A percentile compares a stretch with the other conserved stretches of the same genome.
These are phyloP conservation scores for Masnerella sp. DNA, from an alignment of 2,888 invertebrate genomes.

Conservation along the genomic window DNA sequence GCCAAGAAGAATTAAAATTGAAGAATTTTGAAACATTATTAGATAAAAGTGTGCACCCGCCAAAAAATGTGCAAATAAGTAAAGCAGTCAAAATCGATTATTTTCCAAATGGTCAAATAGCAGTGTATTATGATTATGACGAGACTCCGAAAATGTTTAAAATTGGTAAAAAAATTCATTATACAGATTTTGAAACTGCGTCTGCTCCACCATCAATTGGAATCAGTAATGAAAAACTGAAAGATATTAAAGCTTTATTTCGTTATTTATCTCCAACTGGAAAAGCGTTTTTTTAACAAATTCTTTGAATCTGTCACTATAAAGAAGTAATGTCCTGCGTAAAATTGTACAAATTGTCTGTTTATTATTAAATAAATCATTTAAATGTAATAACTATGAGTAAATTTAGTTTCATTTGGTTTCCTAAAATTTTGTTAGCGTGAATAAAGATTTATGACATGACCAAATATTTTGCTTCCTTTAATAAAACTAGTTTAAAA, in stretches of 20 bases:
- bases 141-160: slow-evolving; percentile 14
- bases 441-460: too few species aligned
- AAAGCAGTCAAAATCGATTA: slow-evolving; percentile 30
- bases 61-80: slow-evolving; percentile 22
- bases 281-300: slow-evolving; percentile 17
- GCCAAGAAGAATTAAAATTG: neutral
- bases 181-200: slow-evolving; percentile 15
- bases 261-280: slow-evolving; percentile 29
- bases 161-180: slow-evolving; percentile 2
- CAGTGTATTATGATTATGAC: slow-evolving; percentile 23
- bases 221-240: slow-evolving; percentile 25
- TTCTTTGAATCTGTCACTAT: too few species aligned
- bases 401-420: too few species aligned
- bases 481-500: too few species aligned
- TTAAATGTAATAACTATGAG: too few species aligned
- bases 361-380: too few species aligned
- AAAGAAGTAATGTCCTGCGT: too few species aligned
- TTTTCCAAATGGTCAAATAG: slow-evolving; percentile 20
- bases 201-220: slow-evolving; percentile 13
- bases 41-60: neutral
- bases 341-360: too few species aligned
- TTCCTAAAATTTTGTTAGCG: too few species aligned
- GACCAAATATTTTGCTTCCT: too few species aligned
- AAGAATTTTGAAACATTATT: slow-evolving; percentile 20
- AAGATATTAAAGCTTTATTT: slow-evolving; percentile 29